These are phyloP conservation scores for Pelusios castaneus DNA, from an alignment of 2,113 vertebrate genomes.

Conservation along the genomic window DNA sequence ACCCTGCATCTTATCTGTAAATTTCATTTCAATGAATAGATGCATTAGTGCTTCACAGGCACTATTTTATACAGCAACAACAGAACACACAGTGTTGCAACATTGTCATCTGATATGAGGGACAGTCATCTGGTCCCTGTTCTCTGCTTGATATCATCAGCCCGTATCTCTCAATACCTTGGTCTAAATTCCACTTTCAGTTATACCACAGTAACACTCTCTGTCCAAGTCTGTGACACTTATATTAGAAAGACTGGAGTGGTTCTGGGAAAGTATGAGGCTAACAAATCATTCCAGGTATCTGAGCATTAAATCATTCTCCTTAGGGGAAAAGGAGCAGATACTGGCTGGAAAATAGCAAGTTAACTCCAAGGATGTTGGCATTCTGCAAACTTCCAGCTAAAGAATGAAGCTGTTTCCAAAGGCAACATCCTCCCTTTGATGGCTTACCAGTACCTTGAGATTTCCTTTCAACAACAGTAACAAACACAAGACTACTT, in stretches of 20 bases:
- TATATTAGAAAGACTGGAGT: conserved; percentile 35
- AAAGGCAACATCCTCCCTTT: conserved; percentile 58
- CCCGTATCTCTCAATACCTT: not conserved
- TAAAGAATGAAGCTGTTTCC: conserved; percentile 34
- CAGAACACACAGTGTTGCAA: not conserved
- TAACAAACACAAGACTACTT: conserved; percentile 38
- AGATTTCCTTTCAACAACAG: conserved; percentile 34
- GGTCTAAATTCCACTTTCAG: not conserved
- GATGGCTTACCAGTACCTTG: conserved; percentile 22
- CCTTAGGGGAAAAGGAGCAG: conserved; percentile 55
- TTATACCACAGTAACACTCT: not conserved
- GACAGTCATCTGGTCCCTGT: not conserved
- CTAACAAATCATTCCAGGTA: conserved; percentile 56
- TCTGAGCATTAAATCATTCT: conserved; percentile 60
- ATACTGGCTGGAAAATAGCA: conserved; percentile 62
- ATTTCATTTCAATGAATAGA: not conserved
- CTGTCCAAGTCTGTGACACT: not conserved
- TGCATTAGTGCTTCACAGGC: not conserved
- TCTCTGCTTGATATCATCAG: not conserved
- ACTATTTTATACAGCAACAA: not conserved
- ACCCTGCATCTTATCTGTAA: not conserved
- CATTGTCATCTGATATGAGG: not conserved
- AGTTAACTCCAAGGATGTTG: conserved; percentile 58
- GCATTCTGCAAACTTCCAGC: conserved; percentile 50
- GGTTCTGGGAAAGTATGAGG: conserved; percentile 23